Percentiles rank a stretch among this genome's conserved stretches.
Conservation (phyloP, 2,797 vertebrate genomes). For the Tolypeutes matacus region DNA sequence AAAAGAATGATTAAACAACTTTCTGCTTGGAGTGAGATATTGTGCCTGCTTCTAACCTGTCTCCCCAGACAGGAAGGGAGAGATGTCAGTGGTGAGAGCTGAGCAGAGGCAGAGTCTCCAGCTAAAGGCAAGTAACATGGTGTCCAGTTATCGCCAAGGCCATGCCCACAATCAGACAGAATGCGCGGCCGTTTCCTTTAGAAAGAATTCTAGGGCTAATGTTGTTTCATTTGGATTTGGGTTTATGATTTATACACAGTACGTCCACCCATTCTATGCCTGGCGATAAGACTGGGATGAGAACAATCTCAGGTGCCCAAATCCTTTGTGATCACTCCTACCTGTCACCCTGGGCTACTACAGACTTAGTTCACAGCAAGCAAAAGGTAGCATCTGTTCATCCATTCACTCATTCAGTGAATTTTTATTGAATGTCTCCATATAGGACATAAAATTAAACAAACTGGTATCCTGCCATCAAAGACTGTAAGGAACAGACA, state of each 20-base stretch:
- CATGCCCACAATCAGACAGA: not conserved
- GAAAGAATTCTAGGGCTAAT: constrained; percentile 50
- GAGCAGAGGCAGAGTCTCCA: not conserved
- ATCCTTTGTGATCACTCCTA: not conserved
- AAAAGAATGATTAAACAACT: constrained; percentile 24
- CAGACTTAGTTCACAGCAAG: not conserved
- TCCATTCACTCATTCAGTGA: not conserved
- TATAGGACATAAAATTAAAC: not conserved
- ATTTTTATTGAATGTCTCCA: not conserved
- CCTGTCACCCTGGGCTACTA: not conserved
- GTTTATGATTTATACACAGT: not conserved
- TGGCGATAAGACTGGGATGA: not conserved
- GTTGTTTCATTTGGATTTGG: constrained; percentile 51
- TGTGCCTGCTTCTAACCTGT: constrained; percentile 1
- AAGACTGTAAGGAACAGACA: not conserved
- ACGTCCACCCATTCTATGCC: not conserved
- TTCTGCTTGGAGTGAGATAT: not conserved
- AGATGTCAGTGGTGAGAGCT: not conserved
- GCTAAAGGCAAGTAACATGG: constrained; percentile 7
- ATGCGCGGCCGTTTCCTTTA: not conserved
- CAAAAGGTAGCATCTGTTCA: constrained; percentile 6
- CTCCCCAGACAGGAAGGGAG: not conserved
- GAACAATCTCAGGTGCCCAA: not conserved
- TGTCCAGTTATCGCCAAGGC: not conserved
- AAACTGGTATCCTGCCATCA: not conserved